phyloP scores from a whole-genome alignment of 2,797 vertebrate species.

The Aphelocoma californica region DNA sequence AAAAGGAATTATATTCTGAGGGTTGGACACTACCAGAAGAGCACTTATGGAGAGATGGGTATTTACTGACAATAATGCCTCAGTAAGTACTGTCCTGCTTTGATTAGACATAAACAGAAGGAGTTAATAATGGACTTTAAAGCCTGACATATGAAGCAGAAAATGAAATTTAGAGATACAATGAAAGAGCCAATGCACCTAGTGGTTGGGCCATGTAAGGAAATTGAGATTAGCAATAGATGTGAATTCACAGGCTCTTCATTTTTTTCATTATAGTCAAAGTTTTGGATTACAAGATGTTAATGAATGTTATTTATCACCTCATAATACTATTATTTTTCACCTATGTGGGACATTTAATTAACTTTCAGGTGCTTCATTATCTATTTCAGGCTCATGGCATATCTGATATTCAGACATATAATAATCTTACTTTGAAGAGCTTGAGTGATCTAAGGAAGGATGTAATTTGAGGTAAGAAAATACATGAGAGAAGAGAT shows the following conservation, averaged over 20 bases:
- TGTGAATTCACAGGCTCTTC: background rate
- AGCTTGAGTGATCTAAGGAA: background rate
- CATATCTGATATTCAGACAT: background rate
- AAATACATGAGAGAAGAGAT: background rate
- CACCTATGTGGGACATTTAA: background rate
- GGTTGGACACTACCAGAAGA: background rate
- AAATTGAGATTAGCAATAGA: background rate
- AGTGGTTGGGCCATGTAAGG: background rate
- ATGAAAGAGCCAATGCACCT: background rate
- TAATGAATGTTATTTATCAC: background rate
- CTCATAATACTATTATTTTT: background rate
- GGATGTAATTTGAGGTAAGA: background rate
- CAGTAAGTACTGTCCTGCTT: background rate
- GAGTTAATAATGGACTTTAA: background rate
- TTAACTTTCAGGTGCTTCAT: background rate
- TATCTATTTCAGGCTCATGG: background rate
- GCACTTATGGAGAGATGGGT: background rate
- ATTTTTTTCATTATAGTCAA: background rate
- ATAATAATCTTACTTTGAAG: background rate
- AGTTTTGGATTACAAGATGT: background rate
- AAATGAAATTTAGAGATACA: background rate
- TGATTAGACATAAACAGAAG: background rate
- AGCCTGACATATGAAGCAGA: background rate
- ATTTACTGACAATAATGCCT: background rate
- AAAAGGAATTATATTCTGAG: background rate